Conservation (phyloP, 2,888 invertebrate genomes). For the Pollenia labialis region DNA sequence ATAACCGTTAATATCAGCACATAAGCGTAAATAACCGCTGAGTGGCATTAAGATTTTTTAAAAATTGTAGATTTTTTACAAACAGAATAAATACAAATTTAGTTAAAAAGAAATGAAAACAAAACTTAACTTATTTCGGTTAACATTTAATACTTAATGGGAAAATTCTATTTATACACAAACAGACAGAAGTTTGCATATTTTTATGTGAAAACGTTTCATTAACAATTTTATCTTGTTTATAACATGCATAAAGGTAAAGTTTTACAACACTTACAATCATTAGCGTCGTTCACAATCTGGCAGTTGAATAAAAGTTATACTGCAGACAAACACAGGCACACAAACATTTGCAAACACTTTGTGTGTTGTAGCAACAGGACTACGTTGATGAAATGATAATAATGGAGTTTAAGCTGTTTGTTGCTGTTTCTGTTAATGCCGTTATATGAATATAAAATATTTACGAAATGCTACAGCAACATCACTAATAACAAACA, state of each 20-base stretch:
- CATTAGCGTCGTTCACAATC: conserved; percentile 31
- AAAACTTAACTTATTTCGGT: too few relatives aligned
- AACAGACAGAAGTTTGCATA: neutral
- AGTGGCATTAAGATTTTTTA: too few relatives aligned
- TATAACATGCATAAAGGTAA: conserved; percentile 32
- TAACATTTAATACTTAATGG: too few relatives aligned
- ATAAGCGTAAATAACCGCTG: too few relatives aligned
- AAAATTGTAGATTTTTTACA: too few relatives aligned
- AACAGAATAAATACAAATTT: too few relatives aligned
- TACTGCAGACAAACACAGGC: neutral
- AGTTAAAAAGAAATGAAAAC: too few relatives aligned
- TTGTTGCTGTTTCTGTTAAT: neutral
- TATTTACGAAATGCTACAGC: conserved; percentile 28
- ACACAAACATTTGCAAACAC: neutral
- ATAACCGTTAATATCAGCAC: too few relatives aligned
- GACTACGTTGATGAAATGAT: conserved; percentile 12
- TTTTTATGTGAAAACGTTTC: neutral
- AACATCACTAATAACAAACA: neutral
- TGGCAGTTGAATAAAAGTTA: neutral
- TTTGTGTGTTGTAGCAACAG: conserved; percentile 6
- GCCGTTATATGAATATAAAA: conserved; percentile 17
- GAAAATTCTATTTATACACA: too few relatives aligned
- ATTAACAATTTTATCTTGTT: conserved; percentile 33
- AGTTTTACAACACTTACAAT: conserved; percentile 31
- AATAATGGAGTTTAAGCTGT: conserved; percentile 34